Conservation (phyloP, 2,797 vertebrate genomes). For the Nyctibius grandis region DNA sequence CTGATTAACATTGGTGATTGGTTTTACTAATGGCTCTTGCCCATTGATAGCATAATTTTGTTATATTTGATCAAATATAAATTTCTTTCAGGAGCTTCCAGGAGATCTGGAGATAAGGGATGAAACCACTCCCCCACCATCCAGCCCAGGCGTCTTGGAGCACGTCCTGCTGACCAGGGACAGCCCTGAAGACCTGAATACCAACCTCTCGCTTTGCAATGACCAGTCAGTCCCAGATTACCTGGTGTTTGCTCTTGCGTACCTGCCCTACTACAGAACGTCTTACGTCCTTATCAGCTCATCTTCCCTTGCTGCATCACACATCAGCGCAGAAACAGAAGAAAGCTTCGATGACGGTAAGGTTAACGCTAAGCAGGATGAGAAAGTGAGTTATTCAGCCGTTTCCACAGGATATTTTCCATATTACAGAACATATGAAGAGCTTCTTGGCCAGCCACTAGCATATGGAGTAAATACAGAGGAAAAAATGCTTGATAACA, state of each 20-base stretch:
- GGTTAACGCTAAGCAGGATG: neutral
- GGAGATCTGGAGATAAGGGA: neutral
- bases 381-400: neutral
- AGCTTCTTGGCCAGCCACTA: neutral
- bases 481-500: neutral
- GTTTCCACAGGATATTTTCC: slow-evolving; percentile 11
- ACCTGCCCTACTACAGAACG: slow-evolving; percentile 53
- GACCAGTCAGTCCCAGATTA: neutral
- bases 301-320: neutral
- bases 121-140: neutral
- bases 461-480: neutral
- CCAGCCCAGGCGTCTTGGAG: neutral
- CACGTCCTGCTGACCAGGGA: neutral
- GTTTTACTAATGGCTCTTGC: neutral
- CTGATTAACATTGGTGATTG: neutral
- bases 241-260: neutral
- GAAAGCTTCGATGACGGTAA: neutral
- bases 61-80: neutral
- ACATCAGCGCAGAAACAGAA: neutral
- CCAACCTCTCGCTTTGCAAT: neutral
- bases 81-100: neutral
- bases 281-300: neutral
- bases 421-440: slow-evolving; percentile 14
- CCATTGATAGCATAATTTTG: neutral
- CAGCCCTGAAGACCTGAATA: neutral